Percentiles rank a stretch among this genome's conserved stretches.
Evolutionary conservation across 2,888 invertebrate species (phyloP).

Genomic region (Steinernema scapterisci): DNA sequence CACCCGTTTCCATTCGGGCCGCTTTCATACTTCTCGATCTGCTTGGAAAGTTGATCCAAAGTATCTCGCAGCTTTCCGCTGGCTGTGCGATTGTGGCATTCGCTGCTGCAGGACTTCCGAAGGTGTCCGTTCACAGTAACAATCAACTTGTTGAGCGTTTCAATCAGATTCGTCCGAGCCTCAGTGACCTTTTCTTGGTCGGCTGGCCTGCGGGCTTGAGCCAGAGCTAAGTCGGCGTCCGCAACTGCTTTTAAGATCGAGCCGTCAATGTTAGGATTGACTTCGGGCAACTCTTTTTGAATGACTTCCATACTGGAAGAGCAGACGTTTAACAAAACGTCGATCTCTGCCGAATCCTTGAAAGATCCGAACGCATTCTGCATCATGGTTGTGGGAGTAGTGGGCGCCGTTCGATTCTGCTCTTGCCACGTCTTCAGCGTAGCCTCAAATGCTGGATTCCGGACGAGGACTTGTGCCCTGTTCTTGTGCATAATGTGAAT

Average conservation of each 20-base stretch:
- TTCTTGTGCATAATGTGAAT: constrained; percentile 95
- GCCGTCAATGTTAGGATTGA: constrained; percentile 16
- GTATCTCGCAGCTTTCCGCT: neutral
- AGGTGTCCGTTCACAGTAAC: neutral
- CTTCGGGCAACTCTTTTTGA: constrained; percentile 6
- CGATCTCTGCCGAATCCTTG: neutral
- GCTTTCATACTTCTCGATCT: neutral
- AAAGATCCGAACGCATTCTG: constrained; percentile 10
- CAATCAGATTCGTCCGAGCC: neutral
- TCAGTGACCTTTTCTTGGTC: neutral
- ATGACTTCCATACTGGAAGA: neutral
- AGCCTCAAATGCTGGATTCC: constrained; percentile 86
- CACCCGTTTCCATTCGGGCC: constrained; percentile 1
- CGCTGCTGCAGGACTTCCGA: constrained; percentile 19
- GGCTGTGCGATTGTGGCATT: constrained; percentile 8
- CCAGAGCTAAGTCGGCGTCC: neutral
- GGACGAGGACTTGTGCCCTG: constrained; percentile 90
- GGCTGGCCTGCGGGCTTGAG: neutral
- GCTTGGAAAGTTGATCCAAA: neutral
- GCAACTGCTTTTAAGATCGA: neutral
- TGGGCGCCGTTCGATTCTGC: constrained; percentile 72
- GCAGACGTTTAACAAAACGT: neutral
- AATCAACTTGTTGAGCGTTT: neutral
- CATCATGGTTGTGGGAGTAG: constrained; percentile 37
- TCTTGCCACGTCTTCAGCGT: constrained; percentile 86